These are phyloP conservation scores for Cylindroiulus punctatus DNA, from an alignment of 2,888 invertebrate species.

Conservation along the genomic window DNA sequence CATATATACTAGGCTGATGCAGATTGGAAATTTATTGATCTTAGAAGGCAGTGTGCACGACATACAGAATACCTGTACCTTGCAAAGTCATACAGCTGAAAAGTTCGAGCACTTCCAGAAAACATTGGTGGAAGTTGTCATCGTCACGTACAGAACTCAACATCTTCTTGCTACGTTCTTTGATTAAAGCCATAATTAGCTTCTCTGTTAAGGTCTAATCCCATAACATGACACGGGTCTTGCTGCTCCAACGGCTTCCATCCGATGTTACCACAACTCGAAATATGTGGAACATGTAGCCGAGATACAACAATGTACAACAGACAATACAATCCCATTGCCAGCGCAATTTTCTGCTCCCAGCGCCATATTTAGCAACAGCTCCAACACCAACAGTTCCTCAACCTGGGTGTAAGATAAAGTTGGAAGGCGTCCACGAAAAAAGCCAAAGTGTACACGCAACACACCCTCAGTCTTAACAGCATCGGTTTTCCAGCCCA, in stretches of 20 bases:
- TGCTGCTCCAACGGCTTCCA: neutral
- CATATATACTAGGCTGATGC: neutral
- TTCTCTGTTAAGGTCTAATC: neutral
- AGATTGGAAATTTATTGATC: neutral
- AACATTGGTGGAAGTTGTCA: slow-evolving; percentile 13
- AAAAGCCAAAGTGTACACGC: neutral
- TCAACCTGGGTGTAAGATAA: neutral
- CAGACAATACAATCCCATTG: neutral
- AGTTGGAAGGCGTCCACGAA: slow-evolving; percentile 22
- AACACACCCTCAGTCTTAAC: neutral
- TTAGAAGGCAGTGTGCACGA: neutral
- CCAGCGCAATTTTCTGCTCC: neutral
- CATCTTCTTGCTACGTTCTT: slow-evolving; percentile 2
- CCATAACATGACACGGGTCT: neutral
- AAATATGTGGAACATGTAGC: neutral
- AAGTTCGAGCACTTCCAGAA: slow-evolving; percentile 45
- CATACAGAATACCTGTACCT: neutral
- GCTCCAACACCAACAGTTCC: slow-evolving; percentile 7
- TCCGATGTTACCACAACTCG: neutral
- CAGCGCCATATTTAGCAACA: slow-evolving; percentile 26
- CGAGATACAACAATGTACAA: neutral
- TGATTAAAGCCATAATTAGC: neutral
- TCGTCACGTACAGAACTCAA: neutral
- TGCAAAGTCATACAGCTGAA: slow-evolving; percentile 25
- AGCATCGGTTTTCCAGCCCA: neutral